Conservation (phyloP, 2,113 vertebrate genomes). For the Hemibagrus wyckioides region DNA sequence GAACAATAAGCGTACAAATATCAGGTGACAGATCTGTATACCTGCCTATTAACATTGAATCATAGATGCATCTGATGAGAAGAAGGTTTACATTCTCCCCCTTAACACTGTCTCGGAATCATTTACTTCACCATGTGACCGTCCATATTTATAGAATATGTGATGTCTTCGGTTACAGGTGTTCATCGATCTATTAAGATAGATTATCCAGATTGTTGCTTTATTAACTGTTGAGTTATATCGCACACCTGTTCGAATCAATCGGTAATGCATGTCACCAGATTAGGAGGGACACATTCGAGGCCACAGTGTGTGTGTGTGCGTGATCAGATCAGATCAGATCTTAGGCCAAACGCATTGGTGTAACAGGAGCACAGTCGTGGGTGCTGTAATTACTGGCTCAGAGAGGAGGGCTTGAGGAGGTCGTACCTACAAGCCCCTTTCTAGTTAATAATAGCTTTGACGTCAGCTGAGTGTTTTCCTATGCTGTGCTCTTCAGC, state of each 20-base stretch:
- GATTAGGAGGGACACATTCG: slow-evolving; percentile 69
- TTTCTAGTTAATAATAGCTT: slow-evolving; percentile 45
- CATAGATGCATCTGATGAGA: not conserved
- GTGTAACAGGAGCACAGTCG: slow-evolving; percentile 70
- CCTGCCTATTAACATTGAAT: not conserved
- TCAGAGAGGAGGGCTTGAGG: slow-evolving; percentile 45
- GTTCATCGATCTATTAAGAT: slow-evolving; percentile 74
- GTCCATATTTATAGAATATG: slow-evolving; percentile 6
- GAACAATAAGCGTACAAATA: not conserved
- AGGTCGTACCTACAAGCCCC: slow-evolving; percentile 29
- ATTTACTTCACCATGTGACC: slow-evolving; percentile 40
- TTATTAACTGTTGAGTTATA: slow-evolving; percentile 78
- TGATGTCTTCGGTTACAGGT: slow-evolving; percentile 66
- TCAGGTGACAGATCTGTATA: not conserved
- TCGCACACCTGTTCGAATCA: slow-evolving; percentile 73
- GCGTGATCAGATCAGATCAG: slow-evolving; percentile 20
- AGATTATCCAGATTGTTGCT: slow-evolving; percentile 76
- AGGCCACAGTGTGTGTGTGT: slow-evolving; percentile 51
- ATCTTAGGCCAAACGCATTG: slow-evolving; percentile 58
- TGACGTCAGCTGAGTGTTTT: slow-evolving; percentile 20
- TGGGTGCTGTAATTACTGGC: slow-evolving; percentile 68
- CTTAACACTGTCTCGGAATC: slow-evolving; percentile 40
- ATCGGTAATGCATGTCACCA: slow-evolving; percentile 75
- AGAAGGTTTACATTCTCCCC: not conserved
- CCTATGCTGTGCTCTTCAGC: not conserved